Evolutionary conservation across 2,888 invertebrate genomes (phyloP).

Genomic region (Nematopogon swammerdamellus): DNA sequence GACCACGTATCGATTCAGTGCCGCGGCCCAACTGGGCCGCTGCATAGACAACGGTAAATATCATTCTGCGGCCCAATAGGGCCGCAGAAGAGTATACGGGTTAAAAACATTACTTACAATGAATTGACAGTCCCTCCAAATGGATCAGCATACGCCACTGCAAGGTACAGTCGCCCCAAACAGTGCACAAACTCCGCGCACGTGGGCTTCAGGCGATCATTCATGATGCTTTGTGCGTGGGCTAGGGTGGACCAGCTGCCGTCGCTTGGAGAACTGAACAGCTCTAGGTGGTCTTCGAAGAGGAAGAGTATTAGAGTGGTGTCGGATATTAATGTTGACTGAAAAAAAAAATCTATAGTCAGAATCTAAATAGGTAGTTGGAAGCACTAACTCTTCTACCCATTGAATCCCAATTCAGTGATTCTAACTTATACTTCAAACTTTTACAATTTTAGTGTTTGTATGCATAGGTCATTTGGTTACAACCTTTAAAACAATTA

Average conservation of each 20-base stretch:
- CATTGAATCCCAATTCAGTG: too few species aligned
- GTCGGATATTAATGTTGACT: slow-evolving; percentile 6
- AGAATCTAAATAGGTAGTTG: too few species aligned
- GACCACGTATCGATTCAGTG: too few species aligned
- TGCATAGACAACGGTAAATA: too few species aligned
- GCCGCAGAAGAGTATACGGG: too few species aligned
- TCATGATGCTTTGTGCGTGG: slow-evolving; percentile 5
- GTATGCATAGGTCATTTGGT: too few species aligned
- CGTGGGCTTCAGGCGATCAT: slow-evolving; percentile 4
- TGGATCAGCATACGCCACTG: slow-evolving; percentile 5
- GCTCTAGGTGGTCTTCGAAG: slow-evolving; percentile 4
- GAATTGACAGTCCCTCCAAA: slow-evolving; percentile 4
- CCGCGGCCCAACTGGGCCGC: too few species aligned
- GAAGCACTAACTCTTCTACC: too few species aligned
- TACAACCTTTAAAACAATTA: too few species aligned
- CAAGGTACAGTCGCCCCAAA: slow-evolving; percentile 5
- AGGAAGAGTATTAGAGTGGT: slow-evolving; percentile 7
- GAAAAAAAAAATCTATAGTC: slow-evolving; percentile 3
- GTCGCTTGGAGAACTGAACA: slow-evolving; percentile 3
- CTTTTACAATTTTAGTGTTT: too few species aligned
- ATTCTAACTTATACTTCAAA: too few species aligned
- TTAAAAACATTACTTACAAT: slow-evolving; percentile 5
- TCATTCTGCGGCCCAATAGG: too few species aligned
- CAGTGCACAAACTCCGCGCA: slow-evolving; percentile 6
- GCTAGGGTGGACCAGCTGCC: slow-evolving; percentile 3